Base-by-base conservation (phyloP, 2,888 invertebrate genomes). In the Caenorhabditis sp. region DNA sequence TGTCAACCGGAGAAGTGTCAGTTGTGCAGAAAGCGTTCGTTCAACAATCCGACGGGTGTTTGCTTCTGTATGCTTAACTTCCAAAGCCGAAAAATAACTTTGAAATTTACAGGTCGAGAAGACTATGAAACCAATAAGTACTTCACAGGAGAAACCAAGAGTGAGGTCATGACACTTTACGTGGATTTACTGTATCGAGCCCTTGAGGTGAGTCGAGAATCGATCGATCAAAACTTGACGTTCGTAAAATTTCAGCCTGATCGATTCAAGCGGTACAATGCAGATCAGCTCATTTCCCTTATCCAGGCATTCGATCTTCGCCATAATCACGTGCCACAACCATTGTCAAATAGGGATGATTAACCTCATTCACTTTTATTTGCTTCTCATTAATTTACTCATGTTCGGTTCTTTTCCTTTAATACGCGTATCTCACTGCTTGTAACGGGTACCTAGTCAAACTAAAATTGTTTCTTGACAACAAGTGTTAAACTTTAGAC, bases 171-270 rank as follows among this genome's bases (percentile, higher is more conserved):
- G 31, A 70, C 47, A 16, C 7, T 75, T 5, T 84, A 84, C 47
- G 66, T 80, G 41, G 84, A 84, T 80, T 47, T 84, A 19, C 24
- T 84, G 10, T 80, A 84, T 59, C n/a, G 35, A n/a, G 12, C 84
- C n/a, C 61, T 84, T 24, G 84, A 84, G 64, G 80, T 68, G 12
- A 38, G 38, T 38, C 6, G 6, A 38, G 12, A 12, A 38, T 12
- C 2, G 38, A 38, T 38, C 2, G 8, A 10, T 31, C 31, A 31
- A 31, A 7, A 38, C 12, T 38, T 38, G 12, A 19, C 6, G 10
- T 35, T 35, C 5, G 31, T 16, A 24, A 24, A n/a, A 7, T 77
- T 77, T 41, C 54, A 79, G 68, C 61, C 80, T 4, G 83, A 83
- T 63, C 54, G 83, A 51, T 41, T 66, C 54, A 66, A 64, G 38